Evolutionary conservation across 2,888 invertebrate genomes (phyloP), one percentile per base, ranked within the genome.

Genomic region (Sinhomidia bicolor): DNA sequence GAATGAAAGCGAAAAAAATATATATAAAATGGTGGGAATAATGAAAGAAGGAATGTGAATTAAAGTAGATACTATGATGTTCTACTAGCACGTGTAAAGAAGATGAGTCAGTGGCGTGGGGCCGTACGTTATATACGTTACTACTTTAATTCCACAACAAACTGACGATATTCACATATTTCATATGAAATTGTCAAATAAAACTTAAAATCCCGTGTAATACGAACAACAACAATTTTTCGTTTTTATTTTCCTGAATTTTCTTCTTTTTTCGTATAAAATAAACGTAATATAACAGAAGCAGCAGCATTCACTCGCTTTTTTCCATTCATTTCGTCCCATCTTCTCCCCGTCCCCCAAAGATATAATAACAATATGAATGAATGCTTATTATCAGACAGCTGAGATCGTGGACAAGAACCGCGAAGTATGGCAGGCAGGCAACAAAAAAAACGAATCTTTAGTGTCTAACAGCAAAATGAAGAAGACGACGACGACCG

Each of bases 261-360:
- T 54, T 74, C 54, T 76, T 47, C 76, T 54, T 54, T 74, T 76
- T 76, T 47, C 76, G 29, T 76, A 14, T 51, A 3, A 76, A 76
- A 76, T 76, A 29, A 76, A 76, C 54, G 76, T 51, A 76, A 51
- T 76, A 76, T n/a, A n/a, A n/a, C n/a, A n/a, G n/a, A n/a, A n/a
- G n/a, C n/a, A n/a, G 54, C 29, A 76, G 20, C 76, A 76, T 12
- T 36, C 76, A 29, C 51, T 76, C 32, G 4, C 32, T 54, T 29
- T 51, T 32, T 76, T 76, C 32, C 51, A 54, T 76, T 76, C 76
- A 76, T 76, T 51, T 29, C 26, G 26, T 47, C n/a, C 26, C 23
- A 9, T 29, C 76, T 23, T 51, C 54, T 51, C 47, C 23, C 71
- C 44, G 1, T 51, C 76, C 76, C 76, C 29, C 23, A 74, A 74